Conservation (phyloP, 2,797 vertebrate species). For the Halcyon leucocephala region DNA sequence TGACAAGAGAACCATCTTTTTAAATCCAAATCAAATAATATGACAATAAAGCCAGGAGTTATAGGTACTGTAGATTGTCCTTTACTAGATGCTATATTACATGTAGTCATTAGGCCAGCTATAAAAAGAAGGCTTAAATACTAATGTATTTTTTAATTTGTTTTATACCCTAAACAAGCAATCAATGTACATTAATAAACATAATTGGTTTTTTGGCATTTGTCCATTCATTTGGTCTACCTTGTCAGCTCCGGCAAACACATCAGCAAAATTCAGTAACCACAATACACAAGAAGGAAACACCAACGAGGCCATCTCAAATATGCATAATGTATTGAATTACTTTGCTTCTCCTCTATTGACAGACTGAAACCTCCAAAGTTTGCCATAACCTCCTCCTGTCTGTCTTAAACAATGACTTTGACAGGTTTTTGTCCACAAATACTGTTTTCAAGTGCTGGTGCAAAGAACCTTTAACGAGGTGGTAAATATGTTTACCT, state of each 20-base stretch:
- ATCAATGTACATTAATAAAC: conserved; percentile 93
- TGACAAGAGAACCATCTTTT: conserved; percentile 63
- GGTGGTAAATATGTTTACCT: conserved; percentile 92
- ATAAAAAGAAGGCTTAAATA: conserved; percentile 81
- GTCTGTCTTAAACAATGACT: conserved; percentile 43
- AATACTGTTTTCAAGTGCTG: conserved; percentile 83
- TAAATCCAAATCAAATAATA: conserved; percentile 73
- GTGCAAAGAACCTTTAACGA: conserved; percentile 89
- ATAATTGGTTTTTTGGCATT: conserved; percentile 88
- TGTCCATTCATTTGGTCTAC: conserved; percentile 84
- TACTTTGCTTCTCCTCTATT: conserved; percentile 61
- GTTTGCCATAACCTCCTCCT: conserved; percentile 59
- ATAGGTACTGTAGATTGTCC: conserved; percentile 70
- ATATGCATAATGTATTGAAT: conserved; percentile 80
- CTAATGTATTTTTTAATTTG: conserved; percentile 86
- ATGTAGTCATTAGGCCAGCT: conserved; percentile 72
- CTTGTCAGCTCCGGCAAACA: conserved; percentile 75
- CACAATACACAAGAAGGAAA: conserved; percentile 62
- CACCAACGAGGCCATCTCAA: conserved; percentile 65
- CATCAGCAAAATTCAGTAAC: conserved; percentile 72
- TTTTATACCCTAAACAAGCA: conserved; percentile 90
- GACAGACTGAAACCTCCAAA: conserved; percentile 73
- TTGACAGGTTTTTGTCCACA: conserved; percentile 82
- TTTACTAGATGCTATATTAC: conserved; percentile 73
- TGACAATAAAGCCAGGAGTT: conserved; percentile 63